Evolutionary conservation across 2,797 vertebrate species (phyloP).

Genomic region (Acanthurus lineatus): DNA sequence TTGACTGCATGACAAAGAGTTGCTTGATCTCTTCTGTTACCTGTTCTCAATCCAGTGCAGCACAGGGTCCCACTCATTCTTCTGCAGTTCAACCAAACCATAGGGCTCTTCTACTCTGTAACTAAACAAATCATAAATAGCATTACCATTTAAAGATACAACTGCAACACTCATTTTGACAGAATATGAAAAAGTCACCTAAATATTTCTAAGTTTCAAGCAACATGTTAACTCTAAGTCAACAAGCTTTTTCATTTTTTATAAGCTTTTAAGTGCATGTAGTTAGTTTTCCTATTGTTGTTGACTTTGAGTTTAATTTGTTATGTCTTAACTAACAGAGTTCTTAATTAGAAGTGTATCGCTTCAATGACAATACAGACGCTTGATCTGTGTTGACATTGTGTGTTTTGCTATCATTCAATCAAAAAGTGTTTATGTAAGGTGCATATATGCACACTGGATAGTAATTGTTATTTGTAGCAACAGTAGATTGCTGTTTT

Average conservation of each 20-base stretch:
- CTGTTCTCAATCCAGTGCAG: constrained; percentile 93
- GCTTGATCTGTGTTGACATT: background rate
- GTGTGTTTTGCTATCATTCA: background rate
- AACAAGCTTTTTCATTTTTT: background rate
- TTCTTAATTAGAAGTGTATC: background rate
- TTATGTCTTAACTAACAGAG: background rate
- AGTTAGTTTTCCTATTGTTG: background rate
- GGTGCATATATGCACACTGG: background rate
- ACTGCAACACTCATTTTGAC: background rate
- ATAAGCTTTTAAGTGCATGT: too few relatives aligned
- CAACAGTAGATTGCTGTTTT: background rate
- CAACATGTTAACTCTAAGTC: background rate
- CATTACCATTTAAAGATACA: constrained; percentile 2
- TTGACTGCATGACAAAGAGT: background rate
- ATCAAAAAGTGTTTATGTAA: background rate
- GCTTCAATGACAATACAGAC: background rate
- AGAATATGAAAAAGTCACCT: background rate
- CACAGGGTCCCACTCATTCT: constrained; percentile 95
- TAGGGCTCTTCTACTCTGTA: constrained; percentile 96
- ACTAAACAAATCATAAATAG: constrained; percentile 79
- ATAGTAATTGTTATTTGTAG: background rate
- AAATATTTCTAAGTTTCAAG: background rate
- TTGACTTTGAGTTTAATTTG: background rate
- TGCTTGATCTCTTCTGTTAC: constrained; percentile 70
- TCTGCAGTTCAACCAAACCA: constrained; percentile 94